Conservation (phyloP, 2,888 invertebrate species). For the Spisula solida region DNA sequence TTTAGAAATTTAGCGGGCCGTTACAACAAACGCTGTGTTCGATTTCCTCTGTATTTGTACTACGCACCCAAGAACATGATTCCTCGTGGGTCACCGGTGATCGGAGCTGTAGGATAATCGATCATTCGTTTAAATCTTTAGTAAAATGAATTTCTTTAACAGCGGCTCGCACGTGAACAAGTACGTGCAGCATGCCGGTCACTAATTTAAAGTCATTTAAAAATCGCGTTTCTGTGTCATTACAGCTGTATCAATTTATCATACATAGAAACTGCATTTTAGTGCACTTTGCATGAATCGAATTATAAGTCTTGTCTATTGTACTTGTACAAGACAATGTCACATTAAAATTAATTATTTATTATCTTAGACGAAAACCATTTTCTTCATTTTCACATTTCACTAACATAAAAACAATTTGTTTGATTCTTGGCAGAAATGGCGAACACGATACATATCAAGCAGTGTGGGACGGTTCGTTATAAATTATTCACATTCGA, state of each 20-base stretch:
- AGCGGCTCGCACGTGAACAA: conserved; percentile 24
- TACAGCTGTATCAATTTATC: not conserved
- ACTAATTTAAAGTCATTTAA: conserved; percentile 28
- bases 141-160: conserved; percentile 38
- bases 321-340: conserved; percentile 7
- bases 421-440: conserved; percentile 26
- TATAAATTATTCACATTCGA: conserved; percentile 20
- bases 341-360: conserved; percentile 24
- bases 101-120: conserved; percentile 50
- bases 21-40: conserved; percentile 59
- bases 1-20: conserved; percentile 56
- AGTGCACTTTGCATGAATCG: not conserved
- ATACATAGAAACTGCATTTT: not conserved
- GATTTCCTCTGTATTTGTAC: conserved; percentile 67
- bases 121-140: conserved; percentile 45
- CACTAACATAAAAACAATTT: conserved; percentile 14
- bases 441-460: not conserved
- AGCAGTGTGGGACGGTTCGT: conserved; percentile 18
- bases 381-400: conserved; percentile 24
- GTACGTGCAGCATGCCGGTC: conserved; percentile 20
- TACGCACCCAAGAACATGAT: conserved; percentile 60
- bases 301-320: not conserved
- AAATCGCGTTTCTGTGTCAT: conserved; percentile 21
- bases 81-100: conserved; percentile 67
- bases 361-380: conserved; percentile 28